Evolutionary conservation across 2,797 vertebrate species (phyloP).

Genomic region (Galagoides demidoff): DNA sequence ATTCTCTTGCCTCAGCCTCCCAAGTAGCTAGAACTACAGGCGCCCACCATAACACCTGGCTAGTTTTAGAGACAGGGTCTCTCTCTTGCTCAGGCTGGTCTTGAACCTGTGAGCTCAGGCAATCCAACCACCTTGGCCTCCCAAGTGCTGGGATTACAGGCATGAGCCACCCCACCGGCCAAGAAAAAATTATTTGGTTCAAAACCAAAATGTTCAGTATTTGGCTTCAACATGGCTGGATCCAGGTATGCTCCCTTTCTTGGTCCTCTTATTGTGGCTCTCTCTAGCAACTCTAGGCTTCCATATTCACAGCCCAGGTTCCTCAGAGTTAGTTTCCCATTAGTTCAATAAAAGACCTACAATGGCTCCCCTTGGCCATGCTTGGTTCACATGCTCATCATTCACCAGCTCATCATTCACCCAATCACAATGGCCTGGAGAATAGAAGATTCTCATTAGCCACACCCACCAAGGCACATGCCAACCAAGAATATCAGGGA

Average conservation of each 20-base stretch:
- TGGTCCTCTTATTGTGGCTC: background rate
- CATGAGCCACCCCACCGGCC: background rate
- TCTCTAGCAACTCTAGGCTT: background rate
- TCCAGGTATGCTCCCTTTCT: background rate
- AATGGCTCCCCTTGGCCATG: background rate
- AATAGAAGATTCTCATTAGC: background rate
- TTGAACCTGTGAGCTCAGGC: too few relatives aligned
- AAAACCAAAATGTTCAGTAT: background rate
- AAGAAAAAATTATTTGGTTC: background rate
- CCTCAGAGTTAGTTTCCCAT: background rate
- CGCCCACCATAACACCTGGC: too few relatives aligned
- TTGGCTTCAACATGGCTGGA: background rate
- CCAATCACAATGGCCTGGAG: background rate
- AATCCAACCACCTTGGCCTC: too few relatives aligned
- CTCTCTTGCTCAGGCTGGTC: too few relatives aligned
- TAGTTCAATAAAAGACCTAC: background rate
- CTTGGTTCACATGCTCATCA: background rate
- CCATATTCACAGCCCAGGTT: background rate
- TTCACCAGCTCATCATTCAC: background rate
- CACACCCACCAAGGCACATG: background rate
- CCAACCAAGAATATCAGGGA: background rate
- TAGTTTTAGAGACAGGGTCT: too few relatives aligned
- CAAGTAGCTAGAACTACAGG: too few relatives aligned
- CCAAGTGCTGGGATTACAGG: too few relatives aligned
- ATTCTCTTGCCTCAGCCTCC: too few relatives aligned